Evolutionary conservation across 2,888 invertebrate species (phyloP).

Genomic region (Balanococcus diminutus): DNA sequence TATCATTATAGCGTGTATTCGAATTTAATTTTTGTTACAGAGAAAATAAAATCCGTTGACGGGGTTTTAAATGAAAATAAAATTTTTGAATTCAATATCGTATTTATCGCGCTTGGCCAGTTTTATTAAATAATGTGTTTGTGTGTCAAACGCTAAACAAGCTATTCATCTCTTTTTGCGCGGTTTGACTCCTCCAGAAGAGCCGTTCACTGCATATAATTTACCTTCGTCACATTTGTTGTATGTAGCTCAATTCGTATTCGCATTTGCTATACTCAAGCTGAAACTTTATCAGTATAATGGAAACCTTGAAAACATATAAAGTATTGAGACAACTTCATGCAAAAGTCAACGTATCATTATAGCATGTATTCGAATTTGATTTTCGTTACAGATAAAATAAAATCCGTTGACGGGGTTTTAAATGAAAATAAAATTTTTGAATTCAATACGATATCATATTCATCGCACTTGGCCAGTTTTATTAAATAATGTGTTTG

Average conservation of each 20-base stretch:
- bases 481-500: conserved; percentile 11
- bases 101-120: not conserved
- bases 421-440: not conserved
- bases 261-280: not conserved
- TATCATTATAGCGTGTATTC: not conserved
- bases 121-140: conserved; percentile 11
- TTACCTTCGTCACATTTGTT: not conserved
- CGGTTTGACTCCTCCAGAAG: not conserved
- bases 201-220: no score
- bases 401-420: not conserved
- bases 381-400: not conserved
- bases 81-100: conserved; percentile 25
- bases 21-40: not conserved
- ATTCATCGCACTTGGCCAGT: not conserved
- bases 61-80: not conserved
- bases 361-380: not conserved
- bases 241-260: not conserved
- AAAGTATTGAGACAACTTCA: not conserved
- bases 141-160: not conserved
- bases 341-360: conserved; percentile 1
- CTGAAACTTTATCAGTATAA: not conserved
- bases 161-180: not conserved
- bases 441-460: conserved; percentile 12
- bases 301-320: conserved; percentile 18
- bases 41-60: not conserved